A percentile compares a stretch with the other conserved stretches of the same genome.
phyloP scores from a whole-genome alignment of 1,140 invertebrate species.

The Copidosoma floridanum region DNA sequence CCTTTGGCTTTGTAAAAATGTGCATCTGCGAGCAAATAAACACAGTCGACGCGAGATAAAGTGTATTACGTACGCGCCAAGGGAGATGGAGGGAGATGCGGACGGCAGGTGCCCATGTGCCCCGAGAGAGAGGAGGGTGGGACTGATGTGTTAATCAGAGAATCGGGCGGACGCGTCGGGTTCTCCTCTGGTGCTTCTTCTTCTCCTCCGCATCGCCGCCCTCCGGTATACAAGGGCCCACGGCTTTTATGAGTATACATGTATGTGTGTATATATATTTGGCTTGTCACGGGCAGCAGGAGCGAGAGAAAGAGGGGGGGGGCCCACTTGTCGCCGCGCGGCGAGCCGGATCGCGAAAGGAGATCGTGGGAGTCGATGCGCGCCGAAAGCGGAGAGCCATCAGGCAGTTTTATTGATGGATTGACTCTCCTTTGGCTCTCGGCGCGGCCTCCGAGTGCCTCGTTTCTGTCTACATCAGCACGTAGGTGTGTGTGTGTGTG shows the following conservation, averaged over 20 bases:
- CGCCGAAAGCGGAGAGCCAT: not conserved
- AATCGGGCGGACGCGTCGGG: constrained; percentile 25
- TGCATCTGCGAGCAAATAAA: too few species aligned
- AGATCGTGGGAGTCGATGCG: constrained; percentile 23
- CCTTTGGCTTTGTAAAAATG: too few species aligned
- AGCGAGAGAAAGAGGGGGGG: not conserved
- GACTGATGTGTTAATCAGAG: constrained; percentile 49
- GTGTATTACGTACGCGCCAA: constrained; percentile 22
- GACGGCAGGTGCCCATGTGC: constrained; percentile 12
- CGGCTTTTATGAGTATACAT: not conserved
- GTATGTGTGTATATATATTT: not conserved
- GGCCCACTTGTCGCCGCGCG: constrained; percentile 15
- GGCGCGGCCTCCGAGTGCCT: constrained; percentile 9
- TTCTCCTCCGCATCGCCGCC: constrained; percentile 13
- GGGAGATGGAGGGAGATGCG: not conserved
- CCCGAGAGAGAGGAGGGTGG: constrained; percentile 35
- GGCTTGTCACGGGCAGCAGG: constrained; percentile 5
- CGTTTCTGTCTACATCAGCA: not conserved
- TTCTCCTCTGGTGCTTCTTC: not conserved
- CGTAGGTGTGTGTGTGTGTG: too few species aligned
- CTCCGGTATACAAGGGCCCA: not conserved
- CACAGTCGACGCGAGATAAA: constrained; percentile 18
- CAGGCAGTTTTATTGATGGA: constrained; percentile 26
- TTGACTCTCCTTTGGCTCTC: too few species aligned
- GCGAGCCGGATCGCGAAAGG: constrained; percentile 29